phyloP scores from a whole-genome alignment of 2,113 vertebrate species.

The Entomyzon cyanotis region DNA sequence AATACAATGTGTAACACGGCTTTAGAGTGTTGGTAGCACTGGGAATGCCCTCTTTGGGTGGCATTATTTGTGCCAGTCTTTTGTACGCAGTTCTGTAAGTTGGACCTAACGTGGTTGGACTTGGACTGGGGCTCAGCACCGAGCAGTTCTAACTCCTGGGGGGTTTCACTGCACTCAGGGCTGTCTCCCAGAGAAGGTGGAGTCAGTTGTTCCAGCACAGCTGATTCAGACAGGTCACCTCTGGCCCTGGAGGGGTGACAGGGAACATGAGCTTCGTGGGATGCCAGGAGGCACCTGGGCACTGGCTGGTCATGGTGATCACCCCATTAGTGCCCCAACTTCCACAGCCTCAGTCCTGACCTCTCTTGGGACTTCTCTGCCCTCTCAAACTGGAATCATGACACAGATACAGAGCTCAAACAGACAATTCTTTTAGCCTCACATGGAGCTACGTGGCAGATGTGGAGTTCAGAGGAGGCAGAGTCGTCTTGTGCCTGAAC shows the following conservation, averaged over 20 bases:
- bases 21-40: conserved; percentile 17
- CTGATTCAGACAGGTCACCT: background rate
- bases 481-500: background rate
- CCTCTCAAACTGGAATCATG: conserved; percentile 32
- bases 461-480: background rate
- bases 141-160: background rate
- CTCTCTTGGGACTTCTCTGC: conserved; percentile 4
- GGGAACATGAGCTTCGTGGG: background rate
- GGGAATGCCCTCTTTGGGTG: background rate
- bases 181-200: background rate
- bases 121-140: background rate
- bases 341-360: background rate
- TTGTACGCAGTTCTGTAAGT: background rate
- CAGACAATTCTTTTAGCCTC: background rate
- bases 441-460: background rate
- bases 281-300: background rate
- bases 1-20: background rate
- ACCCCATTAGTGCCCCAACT: background rate
- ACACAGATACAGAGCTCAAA: background rate
- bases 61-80: background rate
- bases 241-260: background rate
- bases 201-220: background rate
- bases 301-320: background rate
- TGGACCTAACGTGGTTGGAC: background rate
- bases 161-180: background rate